Base-by-base conservation (phyloP, 2,888 invertebrate species). In the Schizotus pectinicornis region DNA sequence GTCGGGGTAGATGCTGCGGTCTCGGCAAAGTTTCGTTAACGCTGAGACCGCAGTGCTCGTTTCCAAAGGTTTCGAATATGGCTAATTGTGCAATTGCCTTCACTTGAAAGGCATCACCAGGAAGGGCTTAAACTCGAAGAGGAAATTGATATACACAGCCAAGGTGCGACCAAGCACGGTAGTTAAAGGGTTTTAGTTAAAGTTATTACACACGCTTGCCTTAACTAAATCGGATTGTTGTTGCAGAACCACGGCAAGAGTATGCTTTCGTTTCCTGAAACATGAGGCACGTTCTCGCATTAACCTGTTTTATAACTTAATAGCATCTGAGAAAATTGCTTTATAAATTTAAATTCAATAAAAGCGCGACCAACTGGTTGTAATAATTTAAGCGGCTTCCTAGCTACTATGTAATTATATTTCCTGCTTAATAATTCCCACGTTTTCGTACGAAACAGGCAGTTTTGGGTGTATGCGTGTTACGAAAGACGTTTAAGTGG, bases 171-270 rank as follows among this genome's bases (percentile, higher is more conserved):
- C 53, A 53, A 53, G 53, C 53, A 47, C 41, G 47, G 39, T 54
- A 54, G 47, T 54, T 54, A 54, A 54, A 54, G 54, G 53, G 54
- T 54, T 53, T 53, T 53, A 53, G 53, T 49, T 56, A 56, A 56
- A 56, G 39, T 56, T 49, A 49, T 56, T 56, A 56, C 56, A 49
- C 37, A 56, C 56, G 49, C 56, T 56, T 49, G 56, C 49, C 42
- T 22, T 56, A 56, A 42, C 49, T 49, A 56, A 49, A 56, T 56
- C 56, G 56, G 56, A 56, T 56, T 56, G 56, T 56, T 49, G 36
- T 48, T 11, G 31, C 31, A 43, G 43, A 56, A 48, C 56, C 46
- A 47, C 54, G 46, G 36, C 12, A 34, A 30, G 31, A n/a, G 31
- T 7, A n/a, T n/a, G 53, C 53, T 51, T 50, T 50, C 53, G 45